Evolutionary conservation across 1,140 invertebrate species (phyloP).

Genomic region (Cyclina sinensis): DNA sequence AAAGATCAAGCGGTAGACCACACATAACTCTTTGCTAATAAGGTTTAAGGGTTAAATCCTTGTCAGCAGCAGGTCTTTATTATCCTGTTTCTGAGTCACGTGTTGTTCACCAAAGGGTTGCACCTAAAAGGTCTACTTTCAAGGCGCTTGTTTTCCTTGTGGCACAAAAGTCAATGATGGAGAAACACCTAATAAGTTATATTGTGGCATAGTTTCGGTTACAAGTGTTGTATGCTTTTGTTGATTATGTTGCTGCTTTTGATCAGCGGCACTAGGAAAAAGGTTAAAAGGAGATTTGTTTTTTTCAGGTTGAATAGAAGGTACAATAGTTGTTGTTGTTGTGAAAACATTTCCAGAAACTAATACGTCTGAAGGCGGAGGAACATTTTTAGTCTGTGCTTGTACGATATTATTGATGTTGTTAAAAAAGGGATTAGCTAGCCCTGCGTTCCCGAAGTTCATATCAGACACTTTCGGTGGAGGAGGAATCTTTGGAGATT

Average conservation of each 20-base stretch:
- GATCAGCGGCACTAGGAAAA: neutral
- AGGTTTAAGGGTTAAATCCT: too few species aligned
- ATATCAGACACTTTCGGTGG: constrained; percentile 25
- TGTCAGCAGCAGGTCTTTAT: too few species aligned
- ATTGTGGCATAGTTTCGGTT: constrained; percentile 41
- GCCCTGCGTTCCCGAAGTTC: neutral
- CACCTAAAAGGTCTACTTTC: neutral
- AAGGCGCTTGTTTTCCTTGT: neutral
- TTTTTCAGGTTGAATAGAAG: neutral
- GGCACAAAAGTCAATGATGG: constrained; percentile 12
- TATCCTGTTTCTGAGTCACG: too few species aligned
- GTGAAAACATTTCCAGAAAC: neutral
- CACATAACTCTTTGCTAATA: too few species aligned
- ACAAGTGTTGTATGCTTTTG: neutral
- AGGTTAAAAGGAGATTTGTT: neutral
- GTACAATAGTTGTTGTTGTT: neutral
- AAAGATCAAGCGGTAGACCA: too few species aligned
- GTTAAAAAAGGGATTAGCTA: constrained; percentile 13
- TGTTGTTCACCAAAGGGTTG: too few species aligned
- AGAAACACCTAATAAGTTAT: constrained; percentile 16
- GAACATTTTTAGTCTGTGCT: neutral
- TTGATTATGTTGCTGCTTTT: neutral
- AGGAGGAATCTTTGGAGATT: constrained; percentile 34
- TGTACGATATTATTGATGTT: neutral
- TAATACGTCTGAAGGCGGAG: neutral